Evolutionary conservation across 2,113 vertebrate species (phyloP), one percentile per base, ranked within the genome.

Genomic region (Rhabdomys dilectus): DNA sequence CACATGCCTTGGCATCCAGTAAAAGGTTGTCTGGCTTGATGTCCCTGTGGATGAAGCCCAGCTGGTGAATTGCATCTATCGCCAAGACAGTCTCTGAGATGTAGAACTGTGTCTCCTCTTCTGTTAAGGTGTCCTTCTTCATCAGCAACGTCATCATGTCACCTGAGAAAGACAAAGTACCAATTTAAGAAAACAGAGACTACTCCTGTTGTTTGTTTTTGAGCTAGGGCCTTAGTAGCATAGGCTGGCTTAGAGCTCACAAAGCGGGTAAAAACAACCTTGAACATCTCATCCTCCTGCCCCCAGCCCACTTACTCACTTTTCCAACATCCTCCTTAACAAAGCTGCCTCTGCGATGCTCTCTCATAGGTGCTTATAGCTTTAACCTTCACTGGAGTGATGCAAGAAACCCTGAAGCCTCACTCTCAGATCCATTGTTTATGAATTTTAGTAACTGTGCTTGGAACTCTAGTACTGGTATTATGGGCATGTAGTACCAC

Each of bases 71-170:
- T 34, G 99, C 99, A 98, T 99, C 99, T 17, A 99, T 99, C 91
- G 99, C 99, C 97, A 99, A 77, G 42, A 99, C 99, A 0, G 99
- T 99, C 98, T 99, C 99, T n/a, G 99, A 99, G 87, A 99, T 99
- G 98, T 99, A 99, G 94, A 99, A 99, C 98, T 99, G 99, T 0
- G 99, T 99, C 93, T 99, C 99, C 97, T 99, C 99, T 94, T 99
- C 99, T 10, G 99, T 99, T 80, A 99, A 98, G 0, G 99, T 99
- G 97, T 99, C 99, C 97, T 99, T 99, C 98, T 99, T 99, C 99
- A 99, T 99, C 75, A 99, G 98, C 91, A 99, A 98, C 1, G 99
- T 99, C 99, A 99, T 99, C 99, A 99, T 99, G 98, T 99, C 99
- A 86, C 99, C 99, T 99, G 96, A 88, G 78, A 70, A 77, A 84